A percentile compares a stretch with the other conserved stretches of the same genome.
Conservation (phyloP, 2,888 invertebrate genomes). For the Anticlea derivata region DNA sequence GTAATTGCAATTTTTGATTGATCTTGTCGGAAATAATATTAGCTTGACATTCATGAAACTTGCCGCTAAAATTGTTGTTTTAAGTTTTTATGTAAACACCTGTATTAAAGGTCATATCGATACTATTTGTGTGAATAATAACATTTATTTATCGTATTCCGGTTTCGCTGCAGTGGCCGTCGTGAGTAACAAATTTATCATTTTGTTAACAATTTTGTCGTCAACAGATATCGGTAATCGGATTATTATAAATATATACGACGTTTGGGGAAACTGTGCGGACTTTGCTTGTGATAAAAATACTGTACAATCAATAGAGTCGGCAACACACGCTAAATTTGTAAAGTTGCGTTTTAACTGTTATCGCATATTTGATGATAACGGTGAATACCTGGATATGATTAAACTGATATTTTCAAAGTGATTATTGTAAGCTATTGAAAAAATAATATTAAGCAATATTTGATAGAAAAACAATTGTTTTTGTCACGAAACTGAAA, state of each 20-base stretch:
- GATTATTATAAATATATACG: conserved; percentile 14
- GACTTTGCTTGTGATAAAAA: conserved; percentile 5
- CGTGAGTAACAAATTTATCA: conserved; percentile 33
- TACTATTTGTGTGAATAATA: conserved; percentile 20
- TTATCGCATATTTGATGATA: neutral
- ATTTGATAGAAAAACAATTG: too few species aligned
- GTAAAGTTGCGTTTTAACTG: too few species aligned
- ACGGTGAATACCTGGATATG: neutral
- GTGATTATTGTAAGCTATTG: too few species aligned
- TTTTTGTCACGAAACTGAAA: too few species aligned
- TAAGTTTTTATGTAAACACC: conserved; percentile 34
- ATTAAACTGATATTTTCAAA: too few species aligned
- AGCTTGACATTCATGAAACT: conserved; percentile 1
- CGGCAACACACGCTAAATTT: neutral
- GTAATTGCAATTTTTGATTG: conserved; percentile 41
- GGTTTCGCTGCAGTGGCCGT: conserved; percentile 18
- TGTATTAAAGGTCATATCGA: conserved; percentile 30
- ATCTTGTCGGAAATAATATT: conserved; percentile 30
- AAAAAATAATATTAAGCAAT: too few species aligned
- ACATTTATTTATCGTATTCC: conserved; percentile 19
- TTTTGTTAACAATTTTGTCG: conserved; percentile 36
- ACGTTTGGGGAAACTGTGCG: neutral
- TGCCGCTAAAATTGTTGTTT: conserved; percentile 11
- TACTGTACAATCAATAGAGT: neutral
- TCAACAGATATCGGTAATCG: conserved; percentile 39